These are phyloP conservation scores for Eumerus sabulonum DNA, from an alignment of 2,888 invertebrate species.

Conservation along the genomic window DNA sequence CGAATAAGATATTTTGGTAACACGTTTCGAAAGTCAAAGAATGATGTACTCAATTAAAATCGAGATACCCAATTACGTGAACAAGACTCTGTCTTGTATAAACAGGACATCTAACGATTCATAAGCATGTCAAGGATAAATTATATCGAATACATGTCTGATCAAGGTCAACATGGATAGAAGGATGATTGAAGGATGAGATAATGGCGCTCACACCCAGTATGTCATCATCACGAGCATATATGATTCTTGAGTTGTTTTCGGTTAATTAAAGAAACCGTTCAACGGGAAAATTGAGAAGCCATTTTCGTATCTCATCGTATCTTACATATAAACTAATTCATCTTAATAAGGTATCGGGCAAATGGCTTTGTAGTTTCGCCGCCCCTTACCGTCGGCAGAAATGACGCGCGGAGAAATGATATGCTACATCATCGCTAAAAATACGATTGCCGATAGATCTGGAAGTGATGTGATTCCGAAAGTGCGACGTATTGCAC, in stretches of 20 bases:
- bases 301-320: slow-evolving; percentile 11
- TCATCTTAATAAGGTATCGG: slow-evolving; percentile 40
- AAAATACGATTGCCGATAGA: slow-evolving; percentile 16
- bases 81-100: too few relatives aligned
- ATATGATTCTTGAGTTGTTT: slow-evolving; percentile 21
- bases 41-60: background rate
- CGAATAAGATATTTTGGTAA: slow-evolving; percentile 21
- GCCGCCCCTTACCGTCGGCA: background rate
- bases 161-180: too few relatives aligned
- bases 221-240: slow-evolving; percentile 28
- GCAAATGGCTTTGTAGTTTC: slow-evolving; percentile 23
- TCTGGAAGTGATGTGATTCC: slow-evolving; percentile 13
- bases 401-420: slow-evolving; percentile 30
- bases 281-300: slow-evolving; percentile 63
- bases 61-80: too few relatives aligned
- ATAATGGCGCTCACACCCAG: slow-evolving; percentile 3
- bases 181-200: slow-evolving; percentile 5
- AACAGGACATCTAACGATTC: too few relatives aligned
- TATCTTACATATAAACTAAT: slow-evolving; percentile 14
- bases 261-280: slow-evolving; percentile 59
- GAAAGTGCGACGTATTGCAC: background rate
- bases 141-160: too few relatives aligned
- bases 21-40: slow-evolving; percentile 3
- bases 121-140: too few relatives aligned
- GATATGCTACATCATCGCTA: slow-evolving; percentile 5